phyloP scores from a whole-genome alignment of 2,113 vertebrate genomes.

The Vulpes lagopus region DNA sequence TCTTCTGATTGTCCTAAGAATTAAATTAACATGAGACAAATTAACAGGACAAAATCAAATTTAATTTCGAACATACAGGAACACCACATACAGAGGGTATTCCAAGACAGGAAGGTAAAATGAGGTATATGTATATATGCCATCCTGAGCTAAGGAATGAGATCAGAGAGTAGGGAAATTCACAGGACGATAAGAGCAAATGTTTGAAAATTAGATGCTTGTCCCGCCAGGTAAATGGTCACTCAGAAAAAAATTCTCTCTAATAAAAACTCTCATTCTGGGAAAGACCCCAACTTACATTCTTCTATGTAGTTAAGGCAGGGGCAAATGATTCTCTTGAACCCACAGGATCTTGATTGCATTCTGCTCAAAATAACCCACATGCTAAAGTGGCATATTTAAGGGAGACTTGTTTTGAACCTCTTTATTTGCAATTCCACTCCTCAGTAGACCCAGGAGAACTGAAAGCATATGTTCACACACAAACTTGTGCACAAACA shows the following conservation, averaged over 20 bases:
- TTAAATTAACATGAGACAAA: background rate
- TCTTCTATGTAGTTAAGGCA: background rate
- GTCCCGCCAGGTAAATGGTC: background rate
- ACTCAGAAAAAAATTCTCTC: background rate
- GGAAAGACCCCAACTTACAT: background rate
- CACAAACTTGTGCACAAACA: background rate
- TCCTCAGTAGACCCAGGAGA: background rate
- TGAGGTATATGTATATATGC: background rate
- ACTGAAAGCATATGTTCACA: background rate
- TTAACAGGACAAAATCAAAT: background rate
- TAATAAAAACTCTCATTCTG: background rate
- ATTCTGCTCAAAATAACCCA: background rate
- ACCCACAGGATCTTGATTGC: background rate
- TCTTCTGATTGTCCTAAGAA: background rate
- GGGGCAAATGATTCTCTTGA: background rate
- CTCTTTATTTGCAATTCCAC: background rate
- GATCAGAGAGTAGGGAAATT: background rate
- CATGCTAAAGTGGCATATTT: background rate
- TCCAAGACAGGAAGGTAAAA: background rate
- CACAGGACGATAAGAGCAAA: background rate
- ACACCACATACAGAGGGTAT: background rate
- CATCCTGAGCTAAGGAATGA: background rate
- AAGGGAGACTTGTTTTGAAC: background rate
- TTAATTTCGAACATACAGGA: background rate
- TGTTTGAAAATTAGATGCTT: background rate